phyloP scores from a whole-genome alignment of 2,888 invertebrate genomes.

The Aquatica leii region DNA sequence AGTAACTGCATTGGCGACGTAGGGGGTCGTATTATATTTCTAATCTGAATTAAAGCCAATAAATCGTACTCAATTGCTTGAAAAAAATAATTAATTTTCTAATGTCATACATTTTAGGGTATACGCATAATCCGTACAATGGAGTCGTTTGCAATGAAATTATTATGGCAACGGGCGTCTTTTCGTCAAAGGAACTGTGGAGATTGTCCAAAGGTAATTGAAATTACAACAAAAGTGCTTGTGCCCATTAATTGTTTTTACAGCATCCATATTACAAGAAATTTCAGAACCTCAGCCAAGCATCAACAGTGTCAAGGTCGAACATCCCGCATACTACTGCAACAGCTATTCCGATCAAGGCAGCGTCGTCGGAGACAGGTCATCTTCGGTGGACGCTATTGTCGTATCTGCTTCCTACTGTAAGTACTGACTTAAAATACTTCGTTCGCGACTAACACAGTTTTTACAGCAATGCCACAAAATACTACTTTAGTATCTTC shows the following conservation, averaged over 20 bases:
- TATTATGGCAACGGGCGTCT: constrained; percentile 99
- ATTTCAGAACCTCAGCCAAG: constrained; percentile 74
- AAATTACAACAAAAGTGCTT: constrained; percentile 10
- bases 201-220: constrained; percentile 86
- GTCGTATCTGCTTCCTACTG: constrained; percentile 81
- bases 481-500: constrained; percentile 63
- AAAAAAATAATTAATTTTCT: background rate
- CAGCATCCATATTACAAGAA: constrained; percentile 95
- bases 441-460: background rate
- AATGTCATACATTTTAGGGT: constrained; percentile 64
- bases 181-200: constrained; percentile 99
- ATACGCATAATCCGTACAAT: constrained; percentile 96
- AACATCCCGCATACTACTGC: constrained; percentile 83
- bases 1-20: no score
- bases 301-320: constrained; percentile 81
- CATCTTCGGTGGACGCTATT: constrained; percentile 65
- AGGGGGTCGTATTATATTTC: no score
- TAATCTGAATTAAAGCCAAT: no score
- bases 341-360: constrained; percentile 80
- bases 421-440: constrained; percentile 61
- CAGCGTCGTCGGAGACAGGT: constrained; percentile 63
- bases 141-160: constrained; percentile 99
- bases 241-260: constrained; percentile 52
- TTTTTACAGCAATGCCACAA: constrained; percentile 61
- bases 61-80: no score